A percentile compares a stretch with the other conserved stretches of the same genome.
Evolutionary conservation across 2,797 vertebrate species (phyloP).

Genomic region (Mus spretus): DNA sequence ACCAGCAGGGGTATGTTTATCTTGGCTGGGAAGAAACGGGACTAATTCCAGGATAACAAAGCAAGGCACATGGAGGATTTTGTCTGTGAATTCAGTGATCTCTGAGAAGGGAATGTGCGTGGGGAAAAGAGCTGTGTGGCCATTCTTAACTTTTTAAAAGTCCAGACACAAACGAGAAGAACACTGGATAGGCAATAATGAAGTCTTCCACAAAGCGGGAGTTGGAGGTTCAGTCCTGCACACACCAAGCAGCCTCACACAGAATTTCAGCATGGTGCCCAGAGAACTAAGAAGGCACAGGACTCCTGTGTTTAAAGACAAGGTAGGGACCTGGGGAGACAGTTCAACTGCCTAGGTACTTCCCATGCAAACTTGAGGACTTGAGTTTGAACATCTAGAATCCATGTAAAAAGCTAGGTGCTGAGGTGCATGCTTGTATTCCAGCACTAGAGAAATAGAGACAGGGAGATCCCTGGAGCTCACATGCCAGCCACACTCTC

Average conservation of each 20-base stretch:
- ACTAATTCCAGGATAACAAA: background rate
- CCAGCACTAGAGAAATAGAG: background rate
- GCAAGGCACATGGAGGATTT: background rate
- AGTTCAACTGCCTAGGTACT: background rate
- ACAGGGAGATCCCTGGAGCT: background rate
- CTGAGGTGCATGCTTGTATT: background rate
- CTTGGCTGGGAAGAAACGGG: slow-evolving; percentile 56
- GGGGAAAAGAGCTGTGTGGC: background rate
- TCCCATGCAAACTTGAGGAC: background rate
- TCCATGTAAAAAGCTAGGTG: background rate
- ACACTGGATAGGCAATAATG: background rate
- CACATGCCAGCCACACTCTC: background rate
- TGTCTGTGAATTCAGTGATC: slow-evolving; percentile 21
- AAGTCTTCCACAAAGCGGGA: background rate
- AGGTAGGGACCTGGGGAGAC: background rate
- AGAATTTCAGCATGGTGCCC: slow-evolving; percentile 4
- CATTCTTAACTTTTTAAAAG: background rate
- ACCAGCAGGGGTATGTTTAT: slow-evolving; percentile 2
- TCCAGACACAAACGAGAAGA: background rate
- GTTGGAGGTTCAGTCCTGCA: background rate
- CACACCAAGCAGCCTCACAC: background rate
- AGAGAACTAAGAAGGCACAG: background rate
- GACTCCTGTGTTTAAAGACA: background rate
- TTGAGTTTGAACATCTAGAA: no score
- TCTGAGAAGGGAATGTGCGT: background rate